phyloP scores from a whole-genome alignment of 2,888 invertebrate species.

The Stramonita haemastoma region DNA sequence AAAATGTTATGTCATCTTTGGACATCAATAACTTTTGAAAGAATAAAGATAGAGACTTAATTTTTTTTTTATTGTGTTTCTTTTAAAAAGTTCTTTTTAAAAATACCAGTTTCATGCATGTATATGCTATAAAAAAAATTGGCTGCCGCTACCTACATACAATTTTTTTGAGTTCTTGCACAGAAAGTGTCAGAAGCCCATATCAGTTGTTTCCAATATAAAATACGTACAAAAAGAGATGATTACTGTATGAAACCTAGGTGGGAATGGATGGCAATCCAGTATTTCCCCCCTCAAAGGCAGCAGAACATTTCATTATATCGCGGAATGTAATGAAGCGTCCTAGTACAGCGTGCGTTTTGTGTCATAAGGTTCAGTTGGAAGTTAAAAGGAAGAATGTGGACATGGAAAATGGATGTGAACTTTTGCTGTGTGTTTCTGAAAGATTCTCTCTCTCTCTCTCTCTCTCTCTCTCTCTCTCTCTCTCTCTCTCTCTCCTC shows the following conservation, averaged over 20 bases:
- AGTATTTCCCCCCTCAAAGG: not conserved
- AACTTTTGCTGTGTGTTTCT: no score
- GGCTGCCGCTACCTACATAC: not conserved
- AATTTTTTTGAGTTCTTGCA: not conserved
- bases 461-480: no score
- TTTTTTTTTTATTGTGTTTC: no score
- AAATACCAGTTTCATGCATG: no score
- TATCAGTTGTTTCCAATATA: not conserved
- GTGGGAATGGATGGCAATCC: not conserved
- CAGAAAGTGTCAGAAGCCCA: not conserved
- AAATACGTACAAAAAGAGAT: not conserved
- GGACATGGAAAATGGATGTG: not conserved
- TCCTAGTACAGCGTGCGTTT: not conserved
- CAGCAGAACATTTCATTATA: constrained; percentile 17
- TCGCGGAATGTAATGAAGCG: not conserved
- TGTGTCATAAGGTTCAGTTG: not conserved
- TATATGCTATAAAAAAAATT: not conserved
- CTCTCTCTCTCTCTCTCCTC: no score
- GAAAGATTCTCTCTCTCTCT: no score
- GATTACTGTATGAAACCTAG: not conserved
- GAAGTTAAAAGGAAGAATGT: not conserved
- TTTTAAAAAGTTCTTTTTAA: no score
- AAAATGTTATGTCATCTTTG: no score
- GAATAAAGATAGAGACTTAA: no score
- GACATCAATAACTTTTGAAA: no score